Evolutionary conservation across 2,888 invertebrate species (phyloP), one percentile per base, ranked within the genome.

Genomic region (Graphium colonna): DNA sequence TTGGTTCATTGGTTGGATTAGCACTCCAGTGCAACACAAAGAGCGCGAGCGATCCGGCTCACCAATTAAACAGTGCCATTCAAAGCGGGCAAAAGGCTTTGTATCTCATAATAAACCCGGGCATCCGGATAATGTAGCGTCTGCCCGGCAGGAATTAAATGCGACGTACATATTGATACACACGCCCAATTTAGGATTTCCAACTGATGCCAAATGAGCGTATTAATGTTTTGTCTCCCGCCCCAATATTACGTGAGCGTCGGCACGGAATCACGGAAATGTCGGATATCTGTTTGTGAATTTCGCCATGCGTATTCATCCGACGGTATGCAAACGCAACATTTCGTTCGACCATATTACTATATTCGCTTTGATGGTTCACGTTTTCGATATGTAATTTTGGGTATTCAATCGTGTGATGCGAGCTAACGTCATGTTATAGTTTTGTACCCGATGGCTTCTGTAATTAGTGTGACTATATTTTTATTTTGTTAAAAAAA

Each of bases 11-110:
- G 63, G 62, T 60, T 59, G 58, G 59, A 63, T 66, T 63, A 62
- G 56, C 62, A 51, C 57, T 60, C 57, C 59, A 58, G 58, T 61
- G 61, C 57, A 18, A 47, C 43, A 60, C 61, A 67, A 61, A 65
- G 64, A 63, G 62, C 63, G 52, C 54, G 51, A 57, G 61, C 63
- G 63, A 65, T 64, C 60, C 65, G 66, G 69, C 66, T 65, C 69
- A 68, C 71, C 73, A 77, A 79, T 79, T 77, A 78, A 79, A 79
- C 73, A 71, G 66, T 69, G 64, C 61, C 66, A 67, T 73, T 71
- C 69, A 68, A 72, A 72, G 64, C 67, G 65, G 61, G 65, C 68
- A 71, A 75, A 61, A 73, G 71, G 68, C 78, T 79, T 79, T 77
- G 77, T 76, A 74, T 73, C 71, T 72, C 74, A 75, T 78, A 75